Evolutionary conservation across 2,797 vertebrate genomes (phyloP).

Genomic region (Mionectes olivaceus): DNA sequence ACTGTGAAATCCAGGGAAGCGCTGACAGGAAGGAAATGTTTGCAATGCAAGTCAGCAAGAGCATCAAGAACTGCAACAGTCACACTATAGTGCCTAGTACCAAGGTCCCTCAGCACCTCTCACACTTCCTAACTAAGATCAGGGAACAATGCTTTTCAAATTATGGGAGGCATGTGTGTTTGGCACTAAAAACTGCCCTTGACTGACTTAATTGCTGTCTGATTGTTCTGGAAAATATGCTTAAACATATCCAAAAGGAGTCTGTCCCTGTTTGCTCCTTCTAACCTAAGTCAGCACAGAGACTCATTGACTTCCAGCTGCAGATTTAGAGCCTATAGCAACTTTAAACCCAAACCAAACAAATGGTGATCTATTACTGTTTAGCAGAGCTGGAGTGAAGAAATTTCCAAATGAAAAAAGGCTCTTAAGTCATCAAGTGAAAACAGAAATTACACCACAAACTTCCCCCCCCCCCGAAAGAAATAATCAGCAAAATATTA

Average conservation of each 20-base stretch:
- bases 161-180: background rate
- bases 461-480: background rate
- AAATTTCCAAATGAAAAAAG: background rate
- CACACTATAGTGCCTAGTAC: background rate
- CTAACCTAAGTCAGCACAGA: background rate
- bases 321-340: background rate
- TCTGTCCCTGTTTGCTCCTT: background rate
- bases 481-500: background rate
- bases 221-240: background rate
- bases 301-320: background rate
- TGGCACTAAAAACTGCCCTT: background rate
- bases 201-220: background rate
- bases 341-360: background rate
- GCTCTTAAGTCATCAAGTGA: background rate
- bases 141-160: background rate
- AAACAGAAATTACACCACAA: constrained; percentile 9
- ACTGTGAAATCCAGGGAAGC: background rate
- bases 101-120: background rate
- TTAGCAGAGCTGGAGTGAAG: background rate
- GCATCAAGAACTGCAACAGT: background rate
- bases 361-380: background rate
- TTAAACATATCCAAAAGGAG: background rate
- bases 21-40: background rate
- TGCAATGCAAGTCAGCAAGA: background rate
- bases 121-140: background rate